Conservation (phyloP, 2,888 invertebrate genomes). For the Brachypalpus laphriformis region DNA sequence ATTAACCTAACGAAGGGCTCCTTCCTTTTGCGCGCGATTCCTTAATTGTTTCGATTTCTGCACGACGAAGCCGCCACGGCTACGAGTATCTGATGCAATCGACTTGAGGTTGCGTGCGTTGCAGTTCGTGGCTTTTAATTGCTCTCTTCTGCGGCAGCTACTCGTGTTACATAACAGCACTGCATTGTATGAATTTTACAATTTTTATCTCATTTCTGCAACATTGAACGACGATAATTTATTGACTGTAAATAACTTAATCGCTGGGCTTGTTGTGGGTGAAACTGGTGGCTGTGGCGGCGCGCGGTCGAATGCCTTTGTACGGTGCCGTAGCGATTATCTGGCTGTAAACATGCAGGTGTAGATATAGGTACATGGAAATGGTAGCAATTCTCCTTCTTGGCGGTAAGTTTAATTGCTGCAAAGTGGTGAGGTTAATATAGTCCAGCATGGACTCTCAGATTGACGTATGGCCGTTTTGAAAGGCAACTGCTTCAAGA, state of each 20-base stretch:
- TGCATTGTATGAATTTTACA: slow-evolving; percentile 39
- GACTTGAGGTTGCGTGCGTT: slow-evolving; percentile 60
- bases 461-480: not conserved
- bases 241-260: slow-evolving; percentile 61
- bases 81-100: slow-evolving; percentile 49
- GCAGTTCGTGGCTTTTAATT: slow-evolving; percentile 58
- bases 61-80: not conserved
- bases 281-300: slow-evolving; percentile 26
- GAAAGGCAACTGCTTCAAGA: too few relatives aligned
- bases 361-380: slow-evolving; percentile 1
- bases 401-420: slow-evolving; percentile 28
- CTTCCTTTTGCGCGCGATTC: slow-evolving; percentile 50
- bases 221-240: slow-evolving; percentile 59
- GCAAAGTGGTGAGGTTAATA: not conserved
- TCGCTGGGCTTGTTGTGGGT: slow-evolving; percentile 53
- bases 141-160: slow-evolving; percentile 50
- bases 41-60: slow-evolving; percentile 55
- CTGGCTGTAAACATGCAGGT: slow-evolving; percentile 29
- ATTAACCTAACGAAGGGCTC: slow-evolving; percentile 70
- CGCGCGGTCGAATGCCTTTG: not conserved
- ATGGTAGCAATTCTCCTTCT: not conserved
- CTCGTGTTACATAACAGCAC: slow-evolving; percentile 53
- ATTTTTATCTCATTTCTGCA: slow-evolving; percentile 56
- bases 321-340: slow-evolving; percentile 9
- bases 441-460: not conserved